Evolutionary conservation across 92 coral and sea anemone species (phyloP), one percentile per base, ranked within the genome.

Genomic region (Phenganax subtilis): DNA sequence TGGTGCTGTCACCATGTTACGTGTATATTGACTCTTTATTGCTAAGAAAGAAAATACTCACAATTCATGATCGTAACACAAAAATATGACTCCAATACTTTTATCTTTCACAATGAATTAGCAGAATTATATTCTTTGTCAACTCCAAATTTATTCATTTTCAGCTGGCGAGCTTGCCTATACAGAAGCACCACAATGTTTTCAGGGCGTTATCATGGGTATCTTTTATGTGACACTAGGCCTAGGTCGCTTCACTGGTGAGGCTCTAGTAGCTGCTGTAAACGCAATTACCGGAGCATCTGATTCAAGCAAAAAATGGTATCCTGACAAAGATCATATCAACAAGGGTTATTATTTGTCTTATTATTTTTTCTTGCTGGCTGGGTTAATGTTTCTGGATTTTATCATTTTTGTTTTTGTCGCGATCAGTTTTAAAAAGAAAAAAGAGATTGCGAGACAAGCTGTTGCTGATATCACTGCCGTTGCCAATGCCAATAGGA

Each of bases 191-290:
- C 97, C 98, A 5, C 57, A 85, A 37, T 75, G 82, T 57, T 86
- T 91, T 51, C 92, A 93, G 80, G 98, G 97, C 51, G 82, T 91
- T 51, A 86, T 93, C 3, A 90, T 93, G 98, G 98, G 98, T 1
- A 54, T 81, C 9, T 93, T 85, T 60, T 76, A 88, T 44, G 87
- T 91, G 12, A 87, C 97, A 8, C 69, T 85, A 28, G 97, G 91
- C 14, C 75, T 93, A 27, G 98, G 98, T 25, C 84, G 47, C 68
- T 93, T 81, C 62, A 27, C 87, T 8, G 87, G 96, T 16, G 86
- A 80, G 63, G 91, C 90, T 7, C 69, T 93, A 31, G 92, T 91
- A 17, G 70, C 80, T 71, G 87, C 91, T 25, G 92, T 91, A n/a
- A 73, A 82, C 10, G 84, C 89, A 30, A 86, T 84, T 12, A 82